phyloP scores from a whole-genome alignment of 2,113 vertebrate species.

The Chaetura pelagica region DNA sequence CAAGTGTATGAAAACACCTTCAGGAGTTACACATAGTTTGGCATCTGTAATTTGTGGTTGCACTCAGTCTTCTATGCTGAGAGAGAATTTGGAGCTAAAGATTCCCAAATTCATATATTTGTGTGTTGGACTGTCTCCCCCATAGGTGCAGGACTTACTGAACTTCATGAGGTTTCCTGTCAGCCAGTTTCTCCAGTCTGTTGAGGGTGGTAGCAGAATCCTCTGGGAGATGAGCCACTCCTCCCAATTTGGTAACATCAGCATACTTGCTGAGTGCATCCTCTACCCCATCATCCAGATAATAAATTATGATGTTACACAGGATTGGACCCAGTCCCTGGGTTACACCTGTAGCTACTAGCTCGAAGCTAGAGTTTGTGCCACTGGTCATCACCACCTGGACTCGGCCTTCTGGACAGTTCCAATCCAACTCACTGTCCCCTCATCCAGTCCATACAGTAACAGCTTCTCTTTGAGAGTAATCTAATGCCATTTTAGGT shows the following conservation, averaged over 20 bases:
- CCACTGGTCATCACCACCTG: neutral
- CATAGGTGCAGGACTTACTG: neutral
- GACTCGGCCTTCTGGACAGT: rapidly evolving
- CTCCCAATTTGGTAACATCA: neutral
- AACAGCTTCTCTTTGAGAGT: neutral
- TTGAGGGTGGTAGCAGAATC: neutral
- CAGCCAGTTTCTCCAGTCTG: neutral
- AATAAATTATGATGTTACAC: neutral
- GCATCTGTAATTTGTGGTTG: neutral
- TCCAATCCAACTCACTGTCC: neutral
- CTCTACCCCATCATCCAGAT: neutral
- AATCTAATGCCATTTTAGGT: neutral
- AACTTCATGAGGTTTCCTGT: neutral
- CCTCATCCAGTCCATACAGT: neutral
- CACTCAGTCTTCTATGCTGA: neutral
- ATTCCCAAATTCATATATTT: neutral
- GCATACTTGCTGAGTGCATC: neutral
- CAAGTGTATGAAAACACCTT: neutral
- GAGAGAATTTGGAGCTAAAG: neutral
- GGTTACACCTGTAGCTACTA: neutral
- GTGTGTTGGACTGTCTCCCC: neutral
- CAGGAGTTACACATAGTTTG: neutral
- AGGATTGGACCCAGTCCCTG: neutral
- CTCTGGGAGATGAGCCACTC: neutral
- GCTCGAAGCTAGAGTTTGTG: neutral